Conservation (phyloP, 2,888 invertebrate genomes). For the Ennomos fuscantarius region DNA sequence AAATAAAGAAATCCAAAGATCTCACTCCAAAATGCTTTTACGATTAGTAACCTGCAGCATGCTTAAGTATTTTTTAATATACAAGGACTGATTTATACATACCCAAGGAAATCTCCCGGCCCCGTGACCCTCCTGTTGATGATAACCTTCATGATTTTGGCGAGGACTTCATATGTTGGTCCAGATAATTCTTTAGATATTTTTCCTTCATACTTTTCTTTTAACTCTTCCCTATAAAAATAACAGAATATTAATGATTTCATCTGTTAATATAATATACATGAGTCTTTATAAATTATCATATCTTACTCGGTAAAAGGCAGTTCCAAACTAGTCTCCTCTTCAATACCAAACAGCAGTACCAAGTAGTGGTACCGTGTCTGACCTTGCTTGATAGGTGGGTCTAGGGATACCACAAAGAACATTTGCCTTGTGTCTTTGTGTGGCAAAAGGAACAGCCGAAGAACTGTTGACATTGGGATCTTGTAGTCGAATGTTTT, state of each 20-base stretch:
- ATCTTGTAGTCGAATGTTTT: constrained; percentile 99
- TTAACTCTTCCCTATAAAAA: constrained; percentile 90
- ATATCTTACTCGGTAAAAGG: constrained; percentile 93
- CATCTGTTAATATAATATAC: background rate
- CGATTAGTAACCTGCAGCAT: no score
- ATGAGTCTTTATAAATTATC: background rate
- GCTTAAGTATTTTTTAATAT: background rate
- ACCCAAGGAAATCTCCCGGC: constrained; percentile 97
- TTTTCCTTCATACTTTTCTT: constrained; percentile 97
- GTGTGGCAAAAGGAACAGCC: constrained; percentile 97
- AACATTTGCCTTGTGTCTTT: constrained; percentile 99
- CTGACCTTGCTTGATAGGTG: constrained; percentile 99
- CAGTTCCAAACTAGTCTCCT: constrained; percentile 95
- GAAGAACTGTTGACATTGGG: constrained; percentile 97
- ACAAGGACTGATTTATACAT: constrained; percentile 41
- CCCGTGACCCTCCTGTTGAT: constrained; percentile 97
- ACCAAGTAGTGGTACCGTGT: constrained; percentile 99
- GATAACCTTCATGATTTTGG: constrained; percentile 98
- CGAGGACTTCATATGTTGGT: constrained; percentile 97
- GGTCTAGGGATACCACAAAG: constrained; percentile 98
- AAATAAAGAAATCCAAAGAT: no score
- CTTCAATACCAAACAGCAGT: constrained; percentile 96
- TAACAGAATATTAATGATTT: constrained; percentile 2
- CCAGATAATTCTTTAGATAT: constrained; percentile 95
- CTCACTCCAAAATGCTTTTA: no score